These are phyloP conservation scores for Orthonevra nobilis DNA, from an alignment of 2,888 invertebrate species.

Conservation along the genomic window DNA sequence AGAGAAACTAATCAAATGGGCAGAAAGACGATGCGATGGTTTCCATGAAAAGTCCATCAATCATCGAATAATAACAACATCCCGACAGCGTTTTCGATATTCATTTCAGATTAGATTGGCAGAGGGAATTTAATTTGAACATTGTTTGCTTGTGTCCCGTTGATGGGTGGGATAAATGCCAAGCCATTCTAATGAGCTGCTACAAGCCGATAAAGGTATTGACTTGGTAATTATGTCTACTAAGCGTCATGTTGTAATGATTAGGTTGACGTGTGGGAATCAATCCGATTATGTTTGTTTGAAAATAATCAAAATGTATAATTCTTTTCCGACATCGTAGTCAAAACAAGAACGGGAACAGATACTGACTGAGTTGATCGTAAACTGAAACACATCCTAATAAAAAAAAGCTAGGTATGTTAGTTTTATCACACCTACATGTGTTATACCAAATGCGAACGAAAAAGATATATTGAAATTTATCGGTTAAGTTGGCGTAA, in stretches of 20 bases:
- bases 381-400: too few species aligned
- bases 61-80: conserved; percentile 40
- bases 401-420: too few species aligned
- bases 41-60: conserved; percentile 23
- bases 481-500: too few species aligned
- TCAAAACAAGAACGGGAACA: too few species aligned
- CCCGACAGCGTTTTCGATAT: conserved; percentile 16
- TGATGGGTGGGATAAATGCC: conserved; percentile 5
- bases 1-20: conserved; percentile 16
- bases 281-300: conserved; percentile 37
- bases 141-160: not conserved
- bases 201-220: conserved; percentile 35
- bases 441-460: too few species aligned
- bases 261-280: conserved; percentile 18
- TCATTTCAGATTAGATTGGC: conserved; percentile 35
- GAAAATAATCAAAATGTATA: too few species aligned
- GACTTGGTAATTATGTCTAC: conserved; percentile 31
- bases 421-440: too few species aligned
- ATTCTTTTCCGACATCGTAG: too few species aligned
- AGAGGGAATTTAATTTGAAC: conserved; percentile 30
- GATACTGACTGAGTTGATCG: too few species aligned
- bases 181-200: conserved; percentile 15
- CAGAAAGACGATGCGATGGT: conserved; percentile 31
- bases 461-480: too few species aligned
- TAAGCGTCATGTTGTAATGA: conserved; percentile 8